Percentiles rank a stretch among this genome's conserved stretches.
These are phyloP conservation scores for Drosophila kambysellisi DNA, from an alignment of 2,888 invertebrate genomes.

Conservation along the genomic window DNA sequence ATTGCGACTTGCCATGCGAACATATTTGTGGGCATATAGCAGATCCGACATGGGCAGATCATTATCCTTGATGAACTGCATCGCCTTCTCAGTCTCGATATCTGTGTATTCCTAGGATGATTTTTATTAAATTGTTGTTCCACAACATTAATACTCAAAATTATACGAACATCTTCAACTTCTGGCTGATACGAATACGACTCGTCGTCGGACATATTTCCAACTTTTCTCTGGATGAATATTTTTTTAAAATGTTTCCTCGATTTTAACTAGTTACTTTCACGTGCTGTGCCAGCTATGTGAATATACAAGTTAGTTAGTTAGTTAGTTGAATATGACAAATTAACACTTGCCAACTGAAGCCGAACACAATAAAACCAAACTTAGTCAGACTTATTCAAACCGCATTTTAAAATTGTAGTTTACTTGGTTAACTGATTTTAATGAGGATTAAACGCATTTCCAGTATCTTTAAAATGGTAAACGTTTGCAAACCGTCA, in stretches of 20 bases:
- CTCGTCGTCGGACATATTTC: constrained; percentile 34
- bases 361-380: constrained; percentile 16
- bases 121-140: not conserved
- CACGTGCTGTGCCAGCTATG: constrained; percentile 20
- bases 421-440: constrained; percentile 74
- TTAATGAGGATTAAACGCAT: constrained; percentile 73
- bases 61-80: constrained; percentile 47
- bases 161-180: constrained; percentile 33
- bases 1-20: constrained; percentile 49
- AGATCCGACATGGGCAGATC: constrained; percentile 61
- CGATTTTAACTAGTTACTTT: constrained; percentile 4
- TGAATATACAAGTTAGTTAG: not conserved
- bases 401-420: constrained; percentile 70
- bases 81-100: constrained; percentile 41
- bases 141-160: not conserved
- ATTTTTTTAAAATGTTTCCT: constrained; percentile 2
- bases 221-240: not conserved
- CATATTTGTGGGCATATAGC: constrained; percentile 55
- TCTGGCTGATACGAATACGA: constrained; percentile 19
- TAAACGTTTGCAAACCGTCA: no score
- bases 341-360: constrained; percentile 32
- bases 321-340: constrained; percentile 21
- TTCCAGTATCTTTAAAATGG: constrained; percentile 8
- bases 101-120: constrained; percentile 47
- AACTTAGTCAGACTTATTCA: constrained; percentile 7